Evolutionary conservation across 2,797 vertebrate species (phyloP), one percentile per base, ranked within the genome.

Genomic region (Dermochelys coriacea): DNA sequence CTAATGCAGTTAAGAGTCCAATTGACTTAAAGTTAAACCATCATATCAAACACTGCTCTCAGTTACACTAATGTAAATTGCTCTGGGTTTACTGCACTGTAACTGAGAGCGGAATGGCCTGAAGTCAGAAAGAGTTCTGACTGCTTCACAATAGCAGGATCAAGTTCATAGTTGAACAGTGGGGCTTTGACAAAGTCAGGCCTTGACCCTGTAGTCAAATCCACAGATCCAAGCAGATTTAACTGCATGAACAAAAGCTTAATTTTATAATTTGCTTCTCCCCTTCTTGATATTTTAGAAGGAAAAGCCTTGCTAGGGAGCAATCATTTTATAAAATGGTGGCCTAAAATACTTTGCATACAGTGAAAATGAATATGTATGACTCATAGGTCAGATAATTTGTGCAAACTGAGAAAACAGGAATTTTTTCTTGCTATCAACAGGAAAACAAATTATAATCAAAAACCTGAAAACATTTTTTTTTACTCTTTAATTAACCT

Each of bases 311-410:
- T 81, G 41, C 89, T 91, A 93, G 85, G 94, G 85, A 97, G 81
- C 93, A 94, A 96, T 94, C 52, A 74, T 55, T 84, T 80, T 94
- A 93, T 61, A 86, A 97, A 97, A 45, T 34, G 47, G 82, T 87
- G 90, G 87, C 94, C 96, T 95, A 93, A 95, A 96, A 94, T 96
- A 93, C 92, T 96, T 96, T 93, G 89, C 92, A 91, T 80, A 45
- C 87, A 96, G 34, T 88, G 83, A 91, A 80, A 97, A 93, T 54
- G 71, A 91, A 96, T 96, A 91, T 86, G 29, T 83, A 1, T 97
- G 97, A 96, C 55, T 98, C 82, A 37, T 84, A 95, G 85, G 89
- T 94, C 92, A 85, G 45, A 85, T 89, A 94, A 96, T 92, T 79
- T 88, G 59, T 92, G 64, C 93, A 96, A 91, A 93, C 83, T 88